A percentile compares a stretch with the other conserved stretches of the same genome.
Evolutionary conservation across 1,140 invertebrate genomes (phyloP).

Genomic region (Drosophila repleta): DNA sequence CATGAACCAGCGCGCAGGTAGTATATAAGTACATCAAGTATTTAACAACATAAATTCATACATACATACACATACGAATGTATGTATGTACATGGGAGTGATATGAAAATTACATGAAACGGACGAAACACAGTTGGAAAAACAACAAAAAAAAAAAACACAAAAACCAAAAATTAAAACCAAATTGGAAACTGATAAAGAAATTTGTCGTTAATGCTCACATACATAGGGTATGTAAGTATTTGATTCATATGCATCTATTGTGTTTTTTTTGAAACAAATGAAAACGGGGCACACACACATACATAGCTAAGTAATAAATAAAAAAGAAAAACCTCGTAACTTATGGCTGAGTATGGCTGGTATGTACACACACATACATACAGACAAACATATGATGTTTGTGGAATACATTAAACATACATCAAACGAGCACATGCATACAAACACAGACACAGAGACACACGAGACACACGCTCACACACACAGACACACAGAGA

Average conservation of each 20-base stretch:
- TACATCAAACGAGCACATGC: constrained; percentile 34
- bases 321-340: background rate
- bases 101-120: constrained; percentile 1
- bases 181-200: background rate
- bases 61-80: constrained; percentile 14
- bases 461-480: background rate
- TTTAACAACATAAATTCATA: constrained; percentile 22
- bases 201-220: background rate
- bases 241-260: background rate
- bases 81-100: background rate
- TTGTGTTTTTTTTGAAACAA: constrained; percentile 2
- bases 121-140: background rate
- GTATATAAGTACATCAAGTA: constrained; percentile 30
- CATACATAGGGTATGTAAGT: background rate
- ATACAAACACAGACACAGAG: constrained; percentile 11
- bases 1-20: constrained; percentile 23
- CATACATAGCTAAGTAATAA: background rate
- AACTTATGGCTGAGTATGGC: background rate
- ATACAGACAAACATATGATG: constrained; percentile 8
- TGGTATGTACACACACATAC: constrained; percentile 1
- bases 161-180: background rate
- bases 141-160: background rate
- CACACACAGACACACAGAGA: background rate
- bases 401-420: constrained; percentile 5
- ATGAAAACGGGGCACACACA: constrained; percentile 9